These are phyloP conservation scores for Drosophila ogumai DNA, from an alignment of 1,140 invertebrate genomes.

Conservation along the genomic window DNA sequence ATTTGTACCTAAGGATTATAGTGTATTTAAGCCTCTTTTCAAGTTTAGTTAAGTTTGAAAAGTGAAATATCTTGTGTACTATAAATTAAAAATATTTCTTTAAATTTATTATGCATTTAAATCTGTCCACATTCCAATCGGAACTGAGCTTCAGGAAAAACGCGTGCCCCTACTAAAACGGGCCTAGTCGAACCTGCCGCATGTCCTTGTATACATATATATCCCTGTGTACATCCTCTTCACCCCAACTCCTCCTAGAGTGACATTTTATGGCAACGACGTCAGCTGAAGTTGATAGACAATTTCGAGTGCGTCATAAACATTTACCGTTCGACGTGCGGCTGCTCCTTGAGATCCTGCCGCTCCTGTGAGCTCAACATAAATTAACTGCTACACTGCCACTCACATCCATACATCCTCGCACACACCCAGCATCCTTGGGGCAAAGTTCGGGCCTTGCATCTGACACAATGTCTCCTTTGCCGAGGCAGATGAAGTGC, in stretches of 20 bases:
- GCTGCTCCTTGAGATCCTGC: slow-evolving; percentile 25
- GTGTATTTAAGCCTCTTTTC: too few relatives aligned
- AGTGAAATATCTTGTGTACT: too few relatives aligned
- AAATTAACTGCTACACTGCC: slow-evolving; percentile 60
- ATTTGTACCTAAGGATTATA: too few relatives aligned
- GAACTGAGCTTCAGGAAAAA: too few relatives aligned
- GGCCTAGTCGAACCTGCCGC: background rate
- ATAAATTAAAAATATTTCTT: too few relatives aligned
- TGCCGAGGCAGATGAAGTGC: slow-evolving; percentile 21
- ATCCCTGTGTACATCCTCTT: too few relatives aligned
- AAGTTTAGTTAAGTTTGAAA: too few relatives aligned
- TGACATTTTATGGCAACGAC: slow-evolving; percentile 74
- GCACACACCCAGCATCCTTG: background rate
- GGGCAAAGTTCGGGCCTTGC: background rate
- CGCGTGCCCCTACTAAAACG: too few relatives aligned
- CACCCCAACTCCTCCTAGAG: slow-evolving; percentile 17
- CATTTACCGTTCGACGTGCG: slow-evolving; percentile 80
- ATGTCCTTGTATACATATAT: slow-evolving; percentile 3
- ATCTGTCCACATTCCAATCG: too few relatives aligned
- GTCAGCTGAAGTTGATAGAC: slow-evolving; percentile 82
- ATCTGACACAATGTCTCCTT: slow-evolving; percentile 36
- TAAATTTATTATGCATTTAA: too few relatives aligned
- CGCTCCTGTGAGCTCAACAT: slow-evolving; percentile 32
- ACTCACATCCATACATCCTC: slow-evolving; percentile 2
- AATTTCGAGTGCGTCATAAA: slow-evolving; percentile 81